Percentiles rank a stretch among this genome's conserved stretches.
phyloP scores from a whole-genome alignment of 64 coral and sea anemone genomes.

The Pocillopora verrucosa region DNA sequence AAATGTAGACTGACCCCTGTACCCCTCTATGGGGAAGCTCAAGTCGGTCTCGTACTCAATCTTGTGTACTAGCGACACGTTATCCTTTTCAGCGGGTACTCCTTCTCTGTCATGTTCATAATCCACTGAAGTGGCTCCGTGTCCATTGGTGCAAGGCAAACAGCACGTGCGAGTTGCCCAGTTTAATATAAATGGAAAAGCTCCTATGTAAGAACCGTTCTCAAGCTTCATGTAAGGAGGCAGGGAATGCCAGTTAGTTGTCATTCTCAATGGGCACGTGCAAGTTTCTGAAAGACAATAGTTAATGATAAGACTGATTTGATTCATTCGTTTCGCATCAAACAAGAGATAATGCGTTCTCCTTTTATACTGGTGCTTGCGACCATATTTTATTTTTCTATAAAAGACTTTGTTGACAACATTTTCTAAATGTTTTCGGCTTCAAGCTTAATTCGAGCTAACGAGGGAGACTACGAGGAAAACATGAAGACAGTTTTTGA shows the following conservation, averaged over 20 bases:
- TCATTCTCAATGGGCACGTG: not conserved
- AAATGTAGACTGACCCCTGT: not conserved
- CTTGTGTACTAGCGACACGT: not conserved
- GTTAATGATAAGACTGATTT: not conserved
- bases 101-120: slow-evolving; percentile 11
- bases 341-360: not conserved
- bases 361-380: not conserved
- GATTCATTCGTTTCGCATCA: not conserved
- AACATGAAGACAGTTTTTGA: no score
- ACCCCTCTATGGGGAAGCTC: slow-evolving; percentile 7
- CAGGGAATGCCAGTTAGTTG: slow-evolving; percentile 13
- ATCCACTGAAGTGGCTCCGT: not conserved
- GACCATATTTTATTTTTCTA: no score
- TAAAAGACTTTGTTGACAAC: no score
- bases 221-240: not conserved
- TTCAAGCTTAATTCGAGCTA: no score
- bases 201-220: not conserved
- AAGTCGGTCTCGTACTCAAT: slow-evolving; percentile 6
- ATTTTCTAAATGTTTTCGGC: no score
- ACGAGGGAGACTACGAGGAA: no score
- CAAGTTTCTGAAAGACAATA: slow-evolving; percentile 4
- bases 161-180: not conserved
- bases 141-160: not conserved
- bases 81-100: not conserved
- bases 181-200: slow-evolving; percentile 16